phyloP scores from a whole-genome alignment of 2,797 vertebrate genomes.

The Myotis planiceps region DNA sequence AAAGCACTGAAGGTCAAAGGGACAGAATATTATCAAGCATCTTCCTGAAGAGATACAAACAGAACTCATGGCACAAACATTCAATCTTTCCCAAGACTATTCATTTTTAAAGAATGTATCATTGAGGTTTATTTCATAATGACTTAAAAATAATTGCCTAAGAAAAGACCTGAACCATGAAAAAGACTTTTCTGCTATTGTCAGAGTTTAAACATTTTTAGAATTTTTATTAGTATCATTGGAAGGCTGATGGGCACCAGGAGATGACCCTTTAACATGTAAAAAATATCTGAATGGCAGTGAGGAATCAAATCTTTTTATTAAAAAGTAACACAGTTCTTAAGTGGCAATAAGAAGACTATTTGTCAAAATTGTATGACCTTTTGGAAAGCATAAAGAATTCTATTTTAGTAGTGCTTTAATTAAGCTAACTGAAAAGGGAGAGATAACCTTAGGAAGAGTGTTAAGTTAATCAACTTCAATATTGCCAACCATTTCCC shows the following conservation, averaged over 20 bases:
- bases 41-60: slow-evolving; percentile 12
- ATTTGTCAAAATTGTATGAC: slow-evolving; percentile 61
- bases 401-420: slow-evolving; percentile 53
- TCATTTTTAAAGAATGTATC: slow-evolving; percentile 45
- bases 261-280: neutral
- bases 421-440: slow-evolving; percentile 41
- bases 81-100: slow-evolving; percentile 40
- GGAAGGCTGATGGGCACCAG: slow-evolving; percentile 8
- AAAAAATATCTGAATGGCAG: neutral
- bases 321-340: slow-evolving; percentile 34
- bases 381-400: slow-evolving; percentile 46
- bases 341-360: slow-evolving; percentile 49
- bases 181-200: slow-evolving; percentile 30
- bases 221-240: slow-evolving; percentile 48
- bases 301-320: slow-evolving; percentile 45
- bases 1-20: slow-evolving; percentile 24
- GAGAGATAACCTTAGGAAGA: neutral
- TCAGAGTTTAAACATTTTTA: slow-evolving; percentile 46
- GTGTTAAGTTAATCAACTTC: slow-evolving; percentile 10
- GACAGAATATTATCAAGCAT: slow-evolving; percentile 30
- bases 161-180: slow-evolving; percentile 57
- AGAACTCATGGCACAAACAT: slow-evolving; percentile 41
- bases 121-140: slow-evolving; percentile 59
- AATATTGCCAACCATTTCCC: neutral
- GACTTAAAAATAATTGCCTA: slow-evolving; percentile 55